Conservation (phyloP, 2,797 vertebrate species). For the Danio kyathit region DNA sequence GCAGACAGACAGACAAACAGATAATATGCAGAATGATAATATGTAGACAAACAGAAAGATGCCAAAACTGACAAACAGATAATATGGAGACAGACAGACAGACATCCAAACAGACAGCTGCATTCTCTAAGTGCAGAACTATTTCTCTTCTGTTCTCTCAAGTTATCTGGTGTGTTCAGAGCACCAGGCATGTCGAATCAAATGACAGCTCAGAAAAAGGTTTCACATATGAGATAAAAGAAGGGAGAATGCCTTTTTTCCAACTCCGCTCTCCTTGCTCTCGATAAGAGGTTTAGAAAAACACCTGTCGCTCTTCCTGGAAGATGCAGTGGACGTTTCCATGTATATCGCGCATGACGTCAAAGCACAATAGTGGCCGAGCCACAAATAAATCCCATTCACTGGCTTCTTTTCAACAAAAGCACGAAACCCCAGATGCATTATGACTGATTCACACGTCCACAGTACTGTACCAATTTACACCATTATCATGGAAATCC, state of each 20-base stretch:
- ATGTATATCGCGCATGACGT: conserved; percentile 26
- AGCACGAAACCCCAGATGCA: neutral
- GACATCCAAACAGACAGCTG: no score
- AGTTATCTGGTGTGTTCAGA: neutral
- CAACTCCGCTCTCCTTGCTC: neutral
- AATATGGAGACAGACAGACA: no score
- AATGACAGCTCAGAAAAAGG: neutral
- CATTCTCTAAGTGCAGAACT: neutral
- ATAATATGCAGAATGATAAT: no score
- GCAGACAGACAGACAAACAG: no score
- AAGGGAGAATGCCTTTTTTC: neutral
- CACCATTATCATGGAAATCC: neutral
- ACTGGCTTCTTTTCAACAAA: conserved; percentile 17
- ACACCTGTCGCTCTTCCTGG: conserved; percentile 23
- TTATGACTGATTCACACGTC: neutral
- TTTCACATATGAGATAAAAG: neutral
- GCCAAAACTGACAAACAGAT: no score
- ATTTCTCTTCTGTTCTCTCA: neutral
- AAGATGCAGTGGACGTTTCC: conserved; percentile 7
- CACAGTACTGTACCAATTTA: neutral
- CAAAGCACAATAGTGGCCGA: conserved; percentile 24
- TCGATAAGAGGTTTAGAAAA: conserved; percentile 16
- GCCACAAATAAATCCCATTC: conserved; percentile 29
- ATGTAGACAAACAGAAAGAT: no score
- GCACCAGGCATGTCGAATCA: neutral